phyloP scores from a whole-genome alignment of 1,140 invertebrate genomes.

The Galendromus occidentalis region DNA sequence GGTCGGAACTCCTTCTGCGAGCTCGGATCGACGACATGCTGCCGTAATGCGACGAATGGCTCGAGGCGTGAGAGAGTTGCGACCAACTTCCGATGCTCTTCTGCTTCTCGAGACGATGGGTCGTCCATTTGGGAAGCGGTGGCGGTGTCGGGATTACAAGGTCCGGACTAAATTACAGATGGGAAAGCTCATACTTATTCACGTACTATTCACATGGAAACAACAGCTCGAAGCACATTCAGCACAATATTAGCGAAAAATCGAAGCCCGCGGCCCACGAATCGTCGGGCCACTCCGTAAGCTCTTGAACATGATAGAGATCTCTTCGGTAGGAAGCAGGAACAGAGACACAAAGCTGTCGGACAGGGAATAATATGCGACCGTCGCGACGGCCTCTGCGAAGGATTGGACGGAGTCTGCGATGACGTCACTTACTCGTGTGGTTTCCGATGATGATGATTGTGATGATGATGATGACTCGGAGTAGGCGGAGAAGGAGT shows the following conservation, averaged over 20 bases:
- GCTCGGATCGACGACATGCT: background rate
- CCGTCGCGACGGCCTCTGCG: too few species aligned
- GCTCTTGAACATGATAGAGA: too few species aligned
- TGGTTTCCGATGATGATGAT: background rate
- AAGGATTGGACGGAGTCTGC: too few species aligned
- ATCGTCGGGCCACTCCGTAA: too few species aligned
- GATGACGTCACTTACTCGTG: background rate
- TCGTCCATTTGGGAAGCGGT: slow-evolving; percentile 5
- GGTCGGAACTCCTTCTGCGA: background rate
- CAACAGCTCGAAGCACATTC: too few species aligned
- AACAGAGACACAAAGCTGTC: too few species aligned
- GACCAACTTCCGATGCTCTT: slow-evolving; percentile 4
- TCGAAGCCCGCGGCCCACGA: too few species aligned
- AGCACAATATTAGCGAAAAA: too few species aligned
- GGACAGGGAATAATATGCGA: too few species aligned
- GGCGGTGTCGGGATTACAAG: slow-evolving; percentile 6
- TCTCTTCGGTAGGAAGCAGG: too few species aligned
- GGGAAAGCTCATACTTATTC: too few species aligned
- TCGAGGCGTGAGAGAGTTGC: background rate
- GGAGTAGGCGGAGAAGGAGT: background rate
- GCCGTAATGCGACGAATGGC: background rate
- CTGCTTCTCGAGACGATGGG: background rate
- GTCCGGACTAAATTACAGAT: background rate
- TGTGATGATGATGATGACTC: background rate
- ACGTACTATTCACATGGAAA: too few species aligned